Evolutionary conservation across 2,113 vertebrate species (phyloP), one percentile per base, ranked within the genome.

Genomic region (Heliornis fulica): DNA sequence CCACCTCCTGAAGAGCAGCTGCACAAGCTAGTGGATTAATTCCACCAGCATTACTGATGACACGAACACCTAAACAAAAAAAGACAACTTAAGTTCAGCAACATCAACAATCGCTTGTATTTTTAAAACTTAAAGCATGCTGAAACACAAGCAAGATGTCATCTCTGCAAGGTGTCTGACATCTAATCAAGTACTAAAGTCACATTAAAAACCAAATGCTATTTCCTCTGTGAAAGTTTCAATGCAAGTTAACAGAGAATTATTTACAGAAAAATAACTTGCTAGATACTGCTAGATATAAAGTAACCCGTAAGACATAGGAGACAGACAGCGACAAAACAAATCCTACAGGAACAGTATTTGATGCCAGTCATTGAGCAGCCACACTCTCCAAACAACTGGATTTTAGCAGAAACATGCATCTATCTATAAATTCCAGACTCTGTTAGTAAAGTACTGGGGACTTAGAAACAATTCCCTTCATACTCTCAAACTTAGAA

Each of bases 41-140:
- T 2, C 98, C 99, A 11, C 98, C 98, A 0, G 98, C 99, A 23
- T 99, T 99, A 81, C 98, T 99, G 82, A 99, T 89, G 59, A 99
- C 97, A 45, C 98, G 98, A 40, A 99, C 97, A 74, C 99, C 99
- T 99, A 60, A 60, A 57, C 31, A 57, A 46, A 68, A 64, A n/a
- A 63, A 80, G 9, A 79, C 25, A 89, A 82, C 64, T 56, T 4
- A 82, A 86, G 38, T 53, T 78, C 46, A 89, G 29, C 19, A 64
- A 51, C 7, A 1, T 36, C 45, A 83, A 65, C 28, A 50, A 68
- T 5, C 18, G 40, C 12, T 15, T 53, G 9, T 16, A 59, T 38
- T 71, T 66, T 19, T 72, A 34, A 69, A 75, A 36, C 32, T 40
- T 41, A 36, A 32, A 36, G 32, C 0, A 1, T 17, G 18, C 45